phyloP scores from a whole-genome alignment of 2,888 invertebrate species.

The Drosophila kuntzei region DNA sequence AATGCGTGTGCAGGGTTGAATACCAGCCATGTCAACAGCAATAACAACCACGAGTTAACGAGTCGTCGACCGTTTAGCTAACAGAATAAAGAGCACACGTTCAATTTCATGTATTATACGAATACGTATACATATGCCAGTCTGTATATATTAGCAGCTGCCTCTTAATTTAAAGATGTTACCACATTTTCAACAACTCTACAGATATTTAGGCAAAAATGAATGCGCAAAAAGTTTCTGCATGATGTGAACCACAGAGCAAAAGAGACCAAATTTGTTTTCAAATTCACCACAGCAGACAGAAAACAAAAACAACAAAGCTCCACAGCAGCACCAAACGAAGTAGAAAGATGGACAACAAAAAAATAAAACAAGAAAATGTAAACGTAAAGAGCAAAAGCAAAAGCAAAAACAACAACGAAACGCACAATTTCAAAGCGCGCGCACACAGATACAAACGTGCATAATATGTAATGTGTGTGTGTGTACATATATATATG shows the following conservation, averaged over 20 bases:
- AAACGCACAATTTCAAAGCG: conserved; percentile 45
- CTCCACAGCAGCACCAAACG: conserved; percentile 5
- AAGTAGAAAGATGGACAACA: conserved; percentile 18
- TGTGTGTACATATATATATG: conserved; percentile 5
- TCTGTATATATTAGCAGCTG: conserved; percentile 21
- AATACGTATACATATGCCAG: background rate
- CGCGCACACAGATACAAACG: conserved; percentile 29
- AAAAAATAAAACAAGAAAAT: conserved; percentile 46
- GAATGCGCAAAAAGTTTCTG: background rate
- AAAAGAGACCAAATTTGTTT: conserved; percentile 4
- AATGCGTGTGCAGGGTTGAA: conserved; percentile 43
- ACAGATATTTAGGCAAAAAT: background rate
- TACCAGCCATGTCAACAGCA: conserved; percentile 32
- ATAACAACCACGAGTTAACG: conserved; percentile 33
- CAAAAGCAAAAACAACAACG: conserved; percentile 35
- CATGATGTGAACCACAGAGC: background rate
- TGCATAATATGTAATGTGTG: conserved; percentile 12
- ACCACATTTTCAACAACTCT: conserved; percentile 11
- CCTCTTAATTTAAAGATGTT: conserved; percentile 17
- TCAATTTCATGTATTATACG: conserved; percentile 17
- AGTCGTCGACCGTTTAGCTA: conserved; percentile 43
- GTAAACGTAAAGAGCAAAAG: conserved; percentile 38
- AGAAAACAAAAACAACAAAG: conserved; percentile 32
- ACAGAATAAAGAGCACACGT: conserved; percentile 32
- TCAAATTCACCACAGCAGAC: conserved; percentile 30